These are phyloP conservation scores for Leptoteleia sp. DNA, from an alignment of 1,140 invertebrate genomes.

Conservation along the genomic window DNA sequence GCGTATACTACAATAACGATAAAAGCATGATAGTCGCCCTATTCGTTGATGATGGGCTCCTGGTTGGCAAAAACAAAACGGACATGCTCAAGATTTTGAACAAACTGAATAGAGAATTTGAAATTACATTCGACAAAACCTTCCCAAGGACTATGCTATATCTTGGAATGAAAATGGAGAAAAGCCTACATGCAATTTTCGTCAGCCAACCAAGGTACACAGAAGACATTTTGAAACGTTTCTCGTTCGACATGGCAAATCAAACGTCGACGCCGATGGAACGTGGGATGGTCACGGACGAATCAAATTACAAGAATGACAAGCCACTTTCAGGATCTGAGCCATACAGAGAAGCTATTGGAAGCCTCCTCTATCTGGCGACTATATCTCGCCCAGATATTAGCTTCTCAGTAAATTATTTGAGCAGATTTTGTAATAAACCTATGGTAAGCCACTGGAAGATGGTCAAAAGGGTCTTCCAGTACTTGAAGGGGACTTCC, in stretches of 20 bases:
- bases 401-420: constrained; percentile 1
- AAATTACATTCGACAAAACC: not conserved
- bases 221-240: not conserved
- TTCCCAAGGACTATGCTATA: not conserved
- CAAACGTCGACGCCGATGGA: not conserved
- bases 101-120: not conserved
- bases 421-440: not conserved
- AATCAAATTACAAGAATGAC: not conserved
- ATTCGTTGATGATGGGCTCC: constrained; percentile 7
- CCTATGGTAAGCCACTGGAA: constrained; percentile 10
- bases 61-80: not conserved
- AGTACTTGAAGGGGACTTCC: not conserved
- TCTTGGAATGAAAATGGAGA: not conserved
- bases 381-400: constrained; percentile 6
- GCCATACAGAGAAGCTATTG: constrained; percentile 7
- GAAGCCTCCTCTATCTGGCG: constrained; percentile 1
- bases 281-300: constrained; percentile 2
- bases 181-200: not conserved
- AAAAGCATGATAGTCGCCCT: not conserved
- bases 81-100: not conserved
- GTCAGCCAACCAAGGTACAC: not conserved
- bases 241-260: not conserved
- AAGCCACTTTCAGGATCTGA: not conserved
- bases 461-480: not conserved
- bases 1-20: constrained; percentile 2